Evolutionary conservation across 2,888 invertebrate species (phyloP).

Genomic region (Melangyna quadrimaculata): DNA sequence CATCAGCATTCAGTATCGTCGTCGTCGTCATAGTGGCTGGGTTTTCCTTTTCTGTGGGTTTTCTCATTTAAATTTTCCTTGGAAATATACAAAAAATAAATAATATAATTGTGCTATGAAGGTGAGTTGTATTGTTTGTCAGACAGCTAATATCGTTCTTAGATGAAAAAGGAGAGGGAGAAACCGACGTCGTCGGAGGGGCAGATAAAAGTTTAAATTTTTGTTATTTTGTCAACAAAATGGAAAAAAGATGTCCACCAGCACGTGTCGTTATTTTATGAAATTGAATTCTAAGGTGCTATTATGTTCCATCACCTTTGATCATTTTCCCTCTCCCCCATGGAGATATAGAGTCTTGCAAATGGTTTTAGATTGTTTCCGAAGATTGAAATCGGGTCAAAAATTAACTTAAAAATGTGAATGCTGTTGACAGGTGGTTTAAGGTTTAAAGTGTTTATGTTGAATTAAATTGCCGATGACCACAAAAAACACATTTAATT

Average conservation of each 20-base stretch:
- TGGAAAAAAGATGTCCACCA: slow-evolving; percentile 59
- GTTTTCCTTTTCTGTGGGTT: slow-evolving; percentile 62
- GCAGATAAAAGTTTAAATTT: slow-evolving; percentile 58
- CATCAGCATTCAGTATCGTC: not conserved
- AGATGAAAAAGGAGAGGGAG: not conserved
- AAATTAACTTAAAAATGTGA: slow-evolving; percentile 23
- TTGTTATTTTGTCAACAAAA: slow-evolving; percentile 45
- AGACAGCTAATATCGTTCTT: slow-evolving; percentile 62
- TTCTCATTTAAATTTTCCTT: slow-evolving; percentile 68
- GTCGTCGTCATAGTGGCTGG: slow-evolving; percentile 31
- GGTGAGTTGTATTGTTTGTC: slow-evolving; percentile 51
- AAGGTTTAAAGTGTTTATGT: not conserved
- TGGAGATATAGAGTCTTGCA: not conserved
- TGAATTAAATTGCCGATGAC: slow-evolving; percentile 57
- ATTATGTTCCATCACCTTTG: slow-evolving; percentile 52
- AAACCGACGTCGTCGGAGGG: too few relatives aligned
- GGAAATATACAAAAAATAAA: slow-evolving; percentile 28
- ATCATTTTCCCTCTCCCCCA: slow-evolving; percentile 11
- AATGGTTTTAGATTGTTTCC: slow-evolving; percentile 32
- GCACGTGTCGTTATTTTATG: slow-evolving; percentile 65
- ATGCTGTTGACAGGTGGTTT: slow-evolving; percentile 49
- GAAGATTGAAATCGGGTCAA: slow-evolving; percentile 6
- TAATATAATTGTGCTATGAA: slow-evolving; percentile 8
- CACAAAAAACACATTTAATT: slow-evolving; percentile 40
- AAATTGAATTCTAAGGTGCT: slow-evolving; percentile 47